Conservation (phyloP, 2,113 vertebrate species). For the Engystomops pustulosus region DNA sequence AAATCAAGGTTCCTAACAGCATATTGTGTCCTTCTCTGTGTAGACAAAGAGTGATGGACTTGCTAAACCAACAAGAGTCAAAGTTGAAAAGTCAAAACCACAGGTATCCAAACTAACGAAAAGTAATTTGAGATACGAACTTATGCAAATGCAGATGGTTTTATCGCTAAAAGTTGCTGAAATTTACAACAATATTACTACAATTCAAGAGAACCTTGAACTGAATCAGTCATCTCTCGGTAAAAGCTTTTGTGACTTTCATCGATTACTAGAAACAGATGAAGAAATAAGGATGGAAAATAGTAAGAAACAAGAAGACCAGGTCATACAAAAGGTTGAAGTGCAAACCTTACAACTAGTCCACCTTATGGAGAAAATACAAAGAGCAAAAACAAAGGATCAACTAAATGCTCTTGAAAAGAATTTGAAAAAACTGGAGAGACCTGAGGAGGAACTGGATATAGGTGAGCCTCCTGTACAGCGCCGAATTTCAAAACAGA, state of each 20-base stretch:
- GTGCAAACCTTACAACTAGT: not conserved
- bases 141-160: constrained; percentile 5
- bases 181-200: constrained; percentile 5
- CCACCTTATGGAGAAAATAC: not conserved
- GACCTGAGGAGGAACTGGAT: not conserved
- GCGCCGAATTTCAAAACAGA: not conserved
- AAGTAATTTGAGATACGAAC: not conserved
- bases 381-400: not conserved
- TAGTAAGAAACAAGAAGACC: not conserved
- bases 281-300: not conserved
- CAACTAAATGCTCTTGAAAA: not conserved
- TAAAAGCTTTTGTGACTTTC: not conserved
- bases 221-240: not conserved
- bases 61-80: not conserved
- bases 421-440: not conserved
- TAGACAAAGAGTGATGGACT: constrained; percentile 1
- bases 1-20: constrained; percentile 24
- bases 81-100: not conserved
- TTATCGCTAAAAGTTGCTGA: not conserved
- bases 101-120: not conserved
- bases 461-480: constrained; percentile 14
- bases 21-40: constrained; percentile 24
- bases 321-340: not conserved
- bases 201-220: not conserved
- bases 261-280: constrained; percentile 23